Evolutionary conservation across 2,113 vertebrate species (phyloP).

Genomic region (Ammodytes marinus): DNA sequence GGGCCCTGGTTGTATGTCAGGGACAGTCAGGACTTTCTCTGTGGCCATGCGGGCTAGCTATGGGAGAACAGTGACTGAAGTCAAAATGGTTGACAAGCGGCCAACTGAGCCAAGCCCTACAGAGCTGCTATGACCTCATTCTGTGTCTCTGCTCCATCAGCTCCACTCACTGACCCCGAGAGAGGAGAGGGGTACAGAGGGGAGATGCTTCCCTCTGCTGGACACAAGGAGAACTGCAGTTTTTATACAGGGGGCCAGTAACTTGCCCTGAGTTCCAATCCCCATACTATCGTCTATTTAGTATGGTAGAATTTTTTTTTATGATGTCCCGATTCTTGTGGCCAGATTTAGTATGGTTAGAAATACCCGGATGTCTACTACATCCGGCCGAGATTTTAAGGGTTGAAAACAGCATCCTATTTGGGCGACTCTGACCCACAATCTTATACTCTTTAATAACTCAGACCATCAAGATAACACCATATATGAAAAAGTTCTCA

Average conservation of each 20-base stretch:
- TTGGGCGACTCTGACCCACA: too few relatives aligned
- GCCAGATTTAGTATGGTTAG: too few relatives aligned
- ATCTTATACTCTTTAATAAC: too few relatives aligned
- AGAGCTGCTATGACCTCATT: slow-evolving; percentile 81
- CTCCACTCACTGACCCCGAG: slow-evolving; percentile 50
- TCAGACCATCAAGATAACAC: too few relatives aligned
- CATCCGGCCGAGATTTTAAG: too few relatives aligned
- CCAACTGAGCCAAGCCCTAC: slow-evolving; percentile 69
- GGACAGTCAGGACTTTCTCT: neutral
- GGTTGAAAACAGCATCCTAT: too few relatives aligned
- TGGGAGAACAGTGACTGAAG: slow-evolving; percentile 54
- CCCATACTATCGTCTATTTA: too few relatives aligned
- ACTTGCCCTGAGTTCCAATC: too few relatives aligned
- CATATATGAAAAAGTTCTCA: neutral
- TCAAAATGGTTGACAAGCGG: slow-evolving; percentile 65
- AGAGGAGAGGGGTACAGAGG: neutral
- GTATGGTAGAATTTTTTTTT: too few relatives aligned
- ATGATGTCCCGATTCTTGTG: too few relatives aligned
- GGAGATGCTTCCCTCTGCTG: slow-evolving; percentile 65
- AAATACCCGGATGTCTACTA: too few relatives aligned
- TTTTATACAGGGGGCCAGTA: too few relatives aligned
- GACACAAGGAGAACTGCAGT: neutral
- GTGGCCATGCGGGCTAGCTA: slow-evolving; percentile 32
- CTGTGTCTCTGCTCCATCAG: slow-evolving; percentile 57
- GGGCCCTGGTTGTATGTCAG: neutral